Evolutionary conservation across 2,888 invertebrate species (phyloP).

Genomic region (Sminthurinus aureus): DNA sequence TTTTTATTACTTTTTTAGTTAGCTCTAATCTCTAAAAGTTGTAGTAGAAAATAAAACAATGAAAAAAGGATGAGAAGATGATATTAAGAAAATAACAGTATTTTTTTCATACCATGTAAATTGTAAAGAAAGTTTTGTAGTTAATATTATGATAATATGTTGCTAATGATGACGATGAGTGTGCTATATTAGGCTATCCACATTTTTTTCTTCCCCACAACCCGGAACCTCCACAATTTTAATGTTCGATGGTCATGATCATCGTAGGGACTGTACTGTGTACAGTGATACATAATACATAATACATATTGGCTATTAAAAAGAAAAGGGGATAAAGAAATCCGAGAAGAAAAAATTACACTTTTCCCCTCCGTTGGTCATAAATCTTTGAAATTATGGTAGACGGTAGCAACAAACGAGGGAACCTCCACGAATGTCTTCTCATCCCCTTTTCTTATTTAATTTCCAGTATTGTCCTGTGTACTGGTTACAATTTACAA

Average conservation of each 20-base stretch:
- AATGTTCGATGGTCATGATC: conserved; percentile 23
- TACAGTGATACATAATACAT: too few species aligned
- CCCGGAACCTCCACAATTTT: neutral
- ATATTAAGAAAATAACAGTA: neutral
- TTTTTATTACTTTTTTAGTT: too few species aligned
- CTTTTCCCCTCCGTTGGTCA: neutral
- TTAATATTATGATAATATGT: too few species aligned
- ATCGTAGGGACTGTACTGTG: too few species aligned
- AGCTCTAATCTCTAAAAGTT: too few species aligned
- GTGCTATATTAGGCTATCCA: neutral
- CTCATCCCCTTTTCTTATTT: too few species aligned
- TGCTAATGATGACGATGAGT: conserved; percentile 28
- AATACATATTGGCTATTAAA: neutral
- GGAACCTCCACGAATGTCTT: too few species aligned
- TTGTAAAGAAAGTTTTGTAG: too few species aligned
- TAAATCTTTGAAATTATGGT: conserved; percentile 35
- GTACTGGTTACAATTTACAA: too few species aligned
- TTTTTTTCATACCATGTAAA: too few species aligned
- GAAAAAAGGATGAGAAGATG: neutral
- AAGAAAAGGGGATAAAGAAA: neutral
- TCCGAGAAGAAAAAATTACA: neutral
- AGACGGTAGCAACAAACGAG: neutral
- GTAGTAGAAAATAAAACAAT: too few species aligned
- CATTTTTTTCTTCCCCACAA: conserved; percentile 12
- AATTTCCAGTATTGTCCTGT: too few species aligned